Conservation (phyloP, 2,113 vertebrate species). For the Phrynocephalus versicolor region DNA sequence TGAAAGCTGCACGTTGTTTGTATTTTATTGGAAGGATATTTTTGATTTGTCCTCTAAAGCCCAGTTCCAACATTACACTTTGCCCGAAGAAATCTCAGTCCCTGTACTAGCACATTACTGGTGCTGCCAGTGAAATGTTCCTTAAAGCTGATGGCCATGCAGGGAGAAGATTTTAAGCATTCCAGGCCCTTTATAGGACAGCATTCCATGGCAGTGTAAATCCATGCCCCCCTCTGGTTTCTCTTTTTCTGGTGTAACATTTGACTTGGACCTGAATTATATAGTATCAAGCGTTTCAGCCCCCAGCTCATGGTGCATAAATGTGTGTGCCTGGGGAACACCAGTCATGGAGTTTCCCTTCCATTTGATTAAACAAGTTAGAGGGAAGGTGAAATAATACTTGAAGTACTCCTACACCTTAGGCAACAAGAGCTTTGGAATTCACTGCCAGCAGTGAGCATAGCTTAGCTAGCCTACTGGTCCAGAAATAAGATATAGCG, state of each 20-base stretch:
- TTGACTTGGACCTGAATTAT: neutral
- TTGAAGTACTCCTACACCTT: neutral
- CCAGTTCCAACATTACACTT: neutral
- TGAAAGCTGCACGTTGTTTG: neutral
- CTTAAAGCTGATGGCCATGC: neutral
- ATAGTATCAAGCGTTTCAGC: no score
- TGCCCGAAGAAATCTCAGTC: neutral
- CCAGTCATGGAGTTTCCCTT: neutral
- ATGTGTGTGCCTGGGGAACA: neutral
- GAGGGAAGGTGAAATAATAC: constrained; percentile 13
- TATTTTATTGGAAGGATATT: neutral
- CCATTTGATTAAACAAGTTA: constrained; percentile 8
- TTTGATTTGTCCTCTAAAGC: neutral
- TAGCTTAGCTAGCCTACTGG: neutral
- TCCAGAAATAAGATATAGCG: neutral
- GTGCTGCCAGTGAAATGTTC: neutral
- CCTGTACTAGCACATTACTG: neutral
- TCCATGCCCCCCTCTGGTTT: neutral
- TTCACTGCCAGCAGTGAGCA: no score
- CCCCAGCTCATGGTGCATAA: neutral
- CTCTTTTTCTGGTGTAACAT: neutral
- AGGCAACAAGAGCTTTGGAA: neutral
- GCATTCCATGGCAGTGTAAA: neutral
- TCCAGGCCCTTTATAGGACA: neutral
- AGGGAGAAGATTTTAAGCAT: neutral